A percentile compares a stretch with the other conserved stretches of the same genome.
Conservation (phyloP, 2,888 invertebrate species). For the Cryptosula pallasiana region DNA sequence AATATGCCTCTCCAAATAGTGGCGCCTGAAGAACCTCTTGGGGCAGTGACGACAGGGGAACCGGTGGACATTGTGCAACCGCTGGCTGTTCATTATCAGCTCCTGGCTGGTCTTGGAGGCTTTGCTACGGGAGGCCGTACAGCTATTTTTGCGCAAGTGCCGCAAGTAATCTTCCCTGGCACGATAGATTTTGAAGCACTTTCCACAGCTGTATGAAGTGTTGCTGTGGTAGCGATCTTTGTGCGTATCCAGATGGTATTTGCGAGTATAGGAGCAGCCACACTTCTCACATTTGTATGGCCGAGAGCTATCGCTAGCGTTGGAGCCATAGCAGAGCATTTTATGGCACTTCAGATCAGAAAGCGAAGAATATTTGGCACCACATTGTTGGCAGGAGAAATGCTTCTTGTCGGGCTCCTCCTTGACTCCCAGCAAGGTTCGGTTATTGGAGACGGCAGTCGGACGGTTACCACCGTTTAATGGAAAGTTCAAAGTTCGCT, state of each 20-base stretch:
- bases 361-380: not conserved
- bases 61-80: slow-evolving; percentile 19
- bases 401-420: slow-evolving; percentile 4
- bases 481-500: not conserved
- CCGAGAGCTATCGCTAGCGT: slow-evolving; percentile 18
- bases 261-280: slow-evolving; percentile 21
- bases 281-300: slow-evolving; percentile 21
- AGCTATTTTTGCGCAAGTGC: slow-evolving; percentile 15
- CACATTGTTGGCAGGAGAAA: slow-evolving; percentile 21
- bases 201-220: slow-evolving; percentile 21
- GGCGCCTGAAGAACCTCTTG: slow-evolving; percentile 13
- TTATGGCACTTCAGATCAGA: slow-evolving; percentile 19
- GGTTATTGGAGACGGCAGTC: not conserved
- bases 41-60: slow-evolving; percentile 20
- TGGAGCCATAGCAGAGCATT: slow-evolving; percentile 23
- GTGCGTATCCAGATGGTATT: slow-evolving; percentile 21
- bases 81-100: slow-evolving; percentile 17
- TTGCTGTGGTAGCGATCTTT: slow-evolving; percentile 21
- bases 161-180: slow-evolving; percentile 14
- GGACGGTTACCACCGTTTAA: not conserved
- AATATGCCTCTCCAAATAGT: slow-evolving; percentile 21
- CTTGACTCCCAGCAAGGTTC: not conserved
- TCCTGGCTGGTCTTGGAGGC: slow-evolving; percentile 14
- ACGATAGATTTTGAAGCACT: slow-evolving; percentile 16
- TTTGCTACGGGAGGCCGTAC: slow-evolving; percentile 7